A percentile compares a stretch with the other conserved stretches of the same genome.
Conservation (phyloP, 2,113 vertebrate species). For the Daphoenositta chrysoptera region DNA sequence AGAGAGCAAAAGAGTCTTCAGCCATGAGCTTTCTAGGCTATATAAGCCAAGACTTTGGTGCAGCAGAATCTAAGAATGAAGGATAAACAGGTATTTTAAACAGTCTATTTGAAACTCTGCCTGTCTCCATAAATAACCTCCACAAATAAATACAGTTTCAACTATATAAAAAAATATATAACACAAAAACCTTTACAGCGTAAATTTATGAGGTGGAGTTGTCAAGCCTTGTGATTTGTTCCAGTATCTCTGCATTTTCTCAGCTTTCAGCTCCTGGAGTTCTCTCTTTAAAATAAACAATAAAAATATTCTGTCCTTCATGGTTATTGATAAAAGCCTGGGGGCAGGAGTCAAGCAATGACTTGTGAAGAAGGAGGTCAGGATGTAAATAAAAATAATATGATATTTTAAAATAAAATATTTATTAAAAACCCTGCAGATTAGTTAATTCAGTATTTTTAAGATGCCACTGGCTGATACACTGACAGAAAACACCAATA, state of each 20-base stretch:
- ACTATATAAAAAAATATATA: neutral
- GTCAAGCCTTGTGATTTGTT: slow-evolving; percentile 7
- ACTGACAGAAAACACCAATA: neutral
- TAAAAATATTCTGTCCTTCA: neutral
- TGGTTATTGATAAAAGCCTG: neutral
- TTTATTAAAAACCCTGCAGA: neutral
- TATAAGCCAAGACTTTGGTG: neutral
- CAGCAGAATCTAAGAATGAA: neutral
- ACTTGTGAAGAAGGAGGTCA: neutral
- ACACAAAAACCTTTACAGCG: neutral
- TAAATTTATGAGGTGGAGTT: neutral
- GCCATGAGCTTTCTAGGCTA: neutral
- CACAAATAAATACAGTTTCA: neutral
- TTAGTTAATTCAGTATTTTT: neutral
- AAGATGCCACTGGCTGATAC: neutral
- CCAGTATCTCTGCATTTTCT: neutral
- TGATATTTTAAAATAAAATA: neutral
- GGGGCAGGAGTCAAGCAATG: neutral
- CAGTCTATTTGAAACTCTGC: neutral
- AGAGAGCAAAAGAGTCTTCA: neutral
- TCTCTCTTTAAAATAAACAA: neutral
- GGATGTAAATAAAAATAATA: neutral
- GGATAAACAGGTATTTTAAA: neutral
- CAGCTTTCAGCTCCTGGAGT: neutral
- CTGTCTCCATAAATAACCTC: neutral